Percentiles rank a stretch among this genome's conserved stretches.
phyloP scores from a whole-genome alignment of 2,888 invertebrate genomes.

The Lacanobia wlatinum region DNA sequence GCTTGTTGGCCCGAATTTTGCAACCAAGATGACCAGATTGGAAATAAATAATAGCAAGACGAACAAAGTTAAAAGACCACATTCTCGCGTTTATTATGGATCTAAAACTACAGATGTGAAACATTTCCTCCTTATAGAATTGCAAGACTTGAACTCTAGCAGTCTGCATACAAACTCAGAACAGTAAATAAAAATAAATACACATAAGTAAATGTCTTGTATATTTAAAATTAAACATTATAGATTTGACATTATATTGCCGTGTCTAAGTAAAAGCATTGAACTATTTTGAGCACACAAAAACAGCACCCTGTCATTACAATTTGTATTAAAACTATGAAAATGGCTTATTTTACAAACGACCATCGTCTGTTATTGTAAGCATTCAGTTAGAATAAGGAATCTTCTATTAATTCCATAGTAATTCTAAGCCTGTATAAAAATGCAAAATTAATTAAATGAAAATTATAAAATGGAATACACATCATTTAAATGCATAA shows the following conservation, averaged over 20 bases:
- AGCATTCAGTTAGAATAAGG: conserved; percentile 43
- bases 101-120: neutral
- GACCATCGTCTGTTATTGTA: conserved; percentile 36
- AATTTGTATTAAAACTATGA: conserved; percentile 62
- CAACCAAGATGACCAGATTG: too few relatives aligned
- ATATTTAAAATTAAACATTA: conserved; percentile 35
- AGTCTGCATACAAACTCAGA: neutral
- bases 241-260: conserved; percentile 54
- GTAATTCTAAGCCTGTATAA: conserved; percentile 29
- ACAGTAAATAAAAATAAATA: conserved; percentile 39
- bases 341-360: conserved; percentile 62
- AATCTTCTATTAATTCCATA: conserved; percentile 41
- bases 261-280: conserved; percentile 45
- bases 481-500: conserved; percentile 33
- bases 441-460: conserved; percentile 38
- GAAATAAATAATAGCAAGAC: neutral
- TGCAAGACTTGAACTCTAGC: neutral
- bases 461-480: conserved; percentile 13
- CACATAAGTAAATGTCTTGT: conserved; percentile 20
- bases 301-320: conserved; percentile 65
- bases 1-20: neutral
- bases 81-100: too few relatives aligned
- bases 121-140: neutral
- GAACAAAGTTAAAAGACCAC: neutral
- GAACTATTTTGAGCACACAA: conserved; percentile 69